Percentiles rank a stretch among this genome's conserved stretches.
phyloP scores from a whole-genome alignment of 1,140 invertebrate genomes.

The Drosophila obscura region DNA sequence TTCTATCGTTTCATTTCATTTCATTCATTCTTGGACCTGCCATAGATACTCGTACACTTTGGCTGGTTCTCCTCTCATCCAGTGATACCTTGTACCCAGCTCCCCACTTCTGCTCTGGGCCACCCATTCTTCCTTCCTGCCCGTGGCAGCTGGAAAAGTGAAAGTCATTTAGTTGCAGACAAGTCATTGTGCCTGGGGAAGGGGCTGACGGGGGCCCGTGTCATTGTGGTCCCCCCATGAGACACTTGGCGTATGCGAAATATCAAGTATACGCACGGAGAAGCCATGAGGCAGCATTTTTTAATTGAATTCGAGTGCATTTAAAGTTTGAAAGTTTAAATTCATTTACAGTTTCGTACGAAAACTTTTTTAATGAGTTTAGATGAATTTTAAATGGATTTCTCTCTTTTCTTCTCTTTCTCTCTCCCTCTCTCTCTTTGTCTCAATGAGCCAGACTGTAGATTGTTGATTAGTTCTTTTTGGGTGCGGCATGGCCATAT shows the following conservation, averaged over 20 bases:
- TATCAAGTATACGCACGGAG: slow-evolving; percentile 69
- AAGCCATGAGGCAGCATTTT: slow-evolving; percentile 63
- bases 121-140: too few species aligned
- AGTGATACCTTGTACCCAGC: background rate
- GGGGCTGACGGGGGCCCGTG: slow-evolving; percentile 29
- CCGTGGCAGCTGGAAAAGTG: slow-evolving; percentile 49
- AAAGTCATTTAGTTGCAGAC: slow-evolving; percentile 70
- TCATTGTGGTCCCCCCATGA: slow-evolving; percentile 37
- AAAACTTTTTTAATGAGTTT: slow-evolving; percentile 75
- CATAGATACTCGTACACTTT: slow-evolving; percentile 13
- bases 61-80: background rate
- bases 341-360: slow-evolving; percentile 68
- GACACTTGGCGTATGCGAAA: slow-evolving; percentile 62
- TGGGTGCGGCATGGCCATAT: slow-evolving; percentile 1
- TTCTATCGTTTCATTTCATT: background rate
- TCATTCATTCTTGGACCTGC: slow-evolving; percentile 13
- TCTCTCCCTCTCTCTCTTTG: background rate
- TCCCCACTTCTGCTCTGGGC: slow-evolving; percentile 4
- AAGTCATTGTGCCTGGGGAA: slow-evolving; percentile 43
- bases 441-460: slow-evolving; percentile 1
- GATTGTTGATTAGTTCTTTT: too few species aligned
- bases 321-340: slow-evolving; percentile 71
- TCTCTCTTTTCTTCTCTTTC: slow-evolving; percentile 10
- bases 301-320: slow-evolving; percentile 73
- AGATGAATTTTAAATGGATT: slow-evolving; percentile 69